A percentile compares a stretch with the other conserved stretches of the same genome.
These are phyloP conservation scores for Taenioides sp. DNA, from an alignment of 2,797 vertebrate species.

Conservation along the genomic window DNA sequence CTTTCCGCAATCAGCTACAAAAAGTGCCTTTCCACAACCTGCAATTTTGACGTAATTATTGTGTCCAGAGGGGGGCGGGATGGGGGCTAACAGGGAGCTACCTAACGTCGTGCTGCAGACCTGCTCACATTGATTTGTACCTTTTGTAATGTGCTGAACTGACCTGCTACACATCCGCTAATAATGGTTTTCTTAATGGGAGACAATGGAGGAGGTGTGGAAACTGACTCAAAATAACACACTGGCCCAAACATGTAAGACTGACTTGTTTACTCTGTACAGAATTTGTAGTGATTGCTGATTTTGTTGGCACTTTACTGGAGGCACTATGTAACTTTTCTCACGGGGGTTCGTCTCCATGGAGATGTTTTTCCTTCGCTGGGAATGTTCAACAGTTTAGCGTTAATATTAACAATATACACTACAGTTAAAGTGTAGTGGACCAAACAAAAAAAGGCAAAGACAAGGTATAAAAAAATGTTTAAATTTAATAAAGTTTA, in stretches of 20 bases:
- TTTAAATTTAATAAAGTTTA: too few species aligned
- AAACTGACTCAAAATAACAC: not conserved
- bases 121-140: not conserved
- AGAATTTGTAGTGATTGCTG: not conserved
- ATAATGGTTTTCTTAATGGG: not conserved
- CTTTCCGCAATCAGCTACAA: conserved; percentile 49
- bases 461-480: too few species aligned
- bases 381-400: too few species aligned
- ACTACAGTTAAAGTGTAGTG: too few species aligned
- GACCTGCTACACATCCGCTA: not conserved
- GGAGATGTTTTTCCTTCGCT: too few species aligned
- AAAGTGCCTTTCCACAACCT: conserved; percentile 51
- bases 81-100: conserved; percentile 8
- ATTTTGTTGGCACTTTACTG: not conserved
- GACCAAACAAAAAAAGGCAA: too few species aligned
- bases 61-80: conserved; percentile 7
- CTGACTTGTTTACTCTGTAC: not conserved
- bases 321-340: too few species aligned
- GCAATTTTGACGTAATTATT: conserved; percentile 63
- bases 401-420: too few species aligned
- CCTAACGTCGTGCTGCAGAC: conserved; percentile 8
- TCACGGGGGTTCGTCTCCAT: too few species aligned
- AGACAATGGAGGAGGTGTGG: not conserved
- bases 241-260: not conserved
- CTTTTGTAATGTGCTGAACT: not conserved